Base-by-base conservation (phyloP, 30 jellyfish, hydroid and myxozoan genomes). In the Hydractinia symbiolongicarpus region DNA sequence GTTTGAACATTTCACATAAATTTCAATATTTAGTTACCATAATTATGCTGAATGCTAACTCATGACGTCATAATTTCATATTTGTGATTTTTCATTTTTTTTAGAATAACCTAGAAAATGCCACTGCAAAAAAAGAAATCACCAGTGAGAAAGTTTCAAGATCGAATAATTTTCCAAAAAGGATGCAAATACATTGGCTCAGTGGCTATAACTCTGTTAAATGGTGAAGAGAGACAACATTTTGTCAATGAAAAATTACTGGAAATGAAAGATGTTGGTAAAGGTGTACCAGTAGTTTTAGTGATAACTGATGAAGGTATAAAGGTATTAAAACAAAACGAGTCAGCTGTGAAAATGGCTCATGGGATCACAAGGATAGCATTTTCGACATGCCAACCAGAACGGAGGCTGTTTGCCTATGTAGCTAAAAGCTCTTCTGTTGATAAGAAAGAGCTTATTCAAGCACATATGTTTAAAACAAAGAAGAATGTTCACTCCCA, bases 381-480 rank as follows among this genome's bases (percentile, higher is more conserved):
- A 14, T 90, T 86, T 73, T 91, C 97, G 44, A 86, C 95, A 4
- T 91, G 97, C 78, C 87, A 82, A 56, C 94, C 95, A 5, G 95
- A 85, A 17, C 44, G 82, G 71, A 78, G 85, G 53, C 86, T 91
- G 55, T 91, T 91, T 78, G 91, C 97, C n/a, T 91, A 91, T 58
- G 94, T 91, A 61, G 97, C 94, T 8, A 86, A 68, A 78, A 83
- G 95, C 53, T 9, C 83, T 40, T 66, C 88, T 4, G 75, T 82
- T 14, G 79, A 73, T 74, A 82, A 62, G 20, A 88, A 79, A 8
- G 52, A 88, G 5, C 81, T 83, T 5, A 72, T 86, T 40, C 97
- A 91, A 83, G 97, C 97, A 8, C 97, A 91, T 68, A 88, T 91
- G 54, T 91, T 91, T 82, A 86, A 81, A 75, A 82, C 96, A 17